phyloP scores from a whole-genome alignment of 92 coral and sea anemone species.

The Virgularia gustaviana region DNA sequence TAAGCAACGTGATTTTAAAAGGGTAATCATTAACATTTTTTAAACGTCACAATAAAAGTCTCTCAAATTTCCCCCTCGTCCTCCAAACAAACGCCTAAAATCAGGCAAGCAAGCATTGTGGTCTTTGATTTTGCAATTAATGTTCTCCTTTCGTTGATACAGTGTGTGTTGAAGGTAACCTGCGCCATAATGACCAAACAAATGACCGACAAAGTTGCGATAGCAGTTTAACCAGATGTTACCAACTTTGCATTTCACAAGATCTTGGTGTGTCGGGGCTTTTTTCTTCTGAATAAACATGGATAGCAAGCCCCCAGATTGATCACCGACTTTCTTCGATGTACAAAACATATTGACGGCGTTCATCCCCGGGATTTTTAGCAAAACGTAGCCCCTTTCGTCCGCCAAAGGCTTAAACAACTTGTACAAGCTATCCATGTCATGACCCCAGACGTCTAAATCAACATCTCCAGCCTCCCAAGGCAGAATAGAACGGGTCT shows the following conservation, averaged over 20 bases:
- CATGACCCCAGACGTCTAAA: background rate
- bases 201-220: background rate
- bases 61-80: background rate
- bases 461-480: constrained; percentile 50
- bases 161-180: background rate
- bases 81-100: background rate
- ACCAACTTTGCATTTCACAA: too few species aligned
- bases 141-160: background rate
- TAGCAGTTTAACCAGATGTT: constrained; percentile 27
- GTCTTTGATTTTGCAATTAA: too few species aligned
- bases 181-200: background rate
- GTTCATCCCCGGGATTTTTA: background rate
- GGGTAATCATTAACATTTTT: too few species aligned
- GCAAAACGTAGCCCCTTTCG: background rate
- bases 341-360: constrained; percentile 32
- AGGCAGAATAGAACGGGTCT: constrained; percentile 41
- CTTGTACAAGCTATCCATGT: too few species aligned
- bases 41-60: background rate
- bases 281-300: background rate
- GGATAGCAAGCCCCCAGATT: constrained; percentile 35
- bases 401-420: background rate
- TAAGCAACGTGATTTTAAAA: too few species aligned
- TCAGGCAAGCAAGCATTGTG: too few species aligned
- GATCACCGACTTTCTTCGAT: background rate
- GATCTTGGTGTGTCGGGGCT: constrained; percentile 14